Evolutionary conservation across 2,797 vertebrate species (phyloP), one percentile per base, ranked within the genome.

Genomic region (Adrianichthys oophorus): DNA sequence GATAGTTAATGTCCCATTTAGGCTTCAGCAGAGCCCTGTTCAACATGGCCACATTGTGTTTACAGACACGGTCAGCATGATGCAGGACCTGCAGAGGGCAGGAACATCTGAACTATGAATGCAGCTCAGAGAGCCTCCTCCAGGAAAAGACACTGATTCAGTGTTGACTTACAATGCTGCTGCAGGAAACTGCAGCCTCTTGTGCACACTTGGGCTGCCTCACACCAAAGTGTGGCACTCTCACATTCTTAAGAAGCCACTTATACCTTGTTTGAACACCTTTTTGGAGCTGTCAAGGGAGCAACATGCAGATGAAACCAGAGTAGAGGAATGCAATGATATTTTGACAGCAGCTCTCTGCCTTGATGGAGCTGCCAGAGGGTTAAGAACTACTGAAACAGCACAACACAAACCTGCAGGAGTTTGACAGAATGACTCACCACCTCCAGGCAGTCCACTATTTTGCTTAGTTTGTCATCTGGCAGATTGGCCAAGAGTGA

Each of bases 361-460:
- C 70, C 17, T 58, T 1, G 16, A 52, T 1, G 64, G 41, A 62
- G 72, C 71, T 72, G 65, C 72, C 70, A 79, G 62, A 52, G 18
- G 47, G 43, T 61, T 67, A 68, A 26, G 75, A 62, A 77, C 68
- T 7, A 14, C 56, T 21, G 21, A 65, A 23, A 71, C 46, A 71
- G 73, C 43, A 71, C 69, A 64, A 62, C 53, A 60, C 68, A 54
- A 56, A 75, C 43, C 41, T 26, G 62, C 14, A 46, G 59, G 73
- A 64, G 53, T 49, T 40, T 59, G 65, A 76, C 59, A 70, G 65
- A 62, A 71, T 56, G 58, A 91, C 95, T 96, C 92, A 97, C 95
- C 94, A 97, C 94, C 89, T 98, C 95, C 60, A 98, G 88, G 82
- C 95, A 98, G 90, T 98, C 96, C 72, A 96, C 95, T 75, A 97